phyloP scores from a whole-genome alignment of 2,113 vertebrate species.

The Nicator chloris region DNA sequence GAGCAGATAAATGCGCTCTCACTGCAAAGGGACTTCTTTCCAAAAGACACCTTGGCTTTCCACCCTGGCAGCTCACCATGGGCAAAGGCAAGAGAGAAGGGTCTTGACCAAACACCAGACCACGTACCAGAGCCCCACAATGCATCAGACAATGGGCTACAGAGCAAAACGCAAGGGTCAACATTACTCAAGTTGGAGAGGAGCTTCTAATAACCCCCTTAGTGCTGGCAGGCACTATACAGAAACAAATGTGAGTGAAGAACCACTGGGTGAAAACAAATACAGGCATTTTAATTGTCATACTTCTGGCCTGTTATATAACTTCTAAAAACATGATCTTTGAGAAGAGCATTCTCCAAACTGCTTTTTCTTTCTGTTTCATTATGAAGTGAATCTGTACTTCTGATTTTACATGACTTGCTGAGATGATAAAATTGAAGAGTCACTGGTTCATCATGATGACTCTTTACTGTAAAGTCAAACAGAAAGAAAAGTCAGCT shows the following conservation, averaged over 20 bases:
- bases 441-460: not conserved
- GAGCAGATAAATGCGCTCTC: not conserved
- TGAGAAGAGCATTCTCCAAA: not conserved
- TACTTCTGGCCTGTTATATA: not conserved
- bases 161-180: not conserved
- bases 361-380: not conserved
- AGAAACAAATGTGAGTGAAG: not conserved
- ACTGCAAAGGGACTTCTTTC: not conserved
- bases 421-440: not conserved
- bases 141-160: not conserved
- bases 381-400: not conserved
- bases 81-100: not conserved
- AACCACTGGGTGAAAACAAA: not conserved
- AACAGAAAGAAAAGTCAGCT: not conserved
- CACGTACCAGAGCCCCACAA: not conserved
- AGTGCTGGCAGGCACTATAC: not conserved
- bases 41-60: not conserved
- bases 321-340: not conserved
- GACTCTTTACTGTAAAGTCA: not conserved
- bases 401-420: not conserved
- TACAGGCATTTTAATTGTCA: not conserved
- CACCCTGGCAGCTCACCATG: not conserved
- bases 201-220: not conserved
- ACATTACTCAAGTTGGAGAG: not conserved
- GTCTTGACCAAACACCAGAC: fast-evolving